Conservation (phyloP, 2,113 vertebrate species). For the Hylia prasina region DNA sequence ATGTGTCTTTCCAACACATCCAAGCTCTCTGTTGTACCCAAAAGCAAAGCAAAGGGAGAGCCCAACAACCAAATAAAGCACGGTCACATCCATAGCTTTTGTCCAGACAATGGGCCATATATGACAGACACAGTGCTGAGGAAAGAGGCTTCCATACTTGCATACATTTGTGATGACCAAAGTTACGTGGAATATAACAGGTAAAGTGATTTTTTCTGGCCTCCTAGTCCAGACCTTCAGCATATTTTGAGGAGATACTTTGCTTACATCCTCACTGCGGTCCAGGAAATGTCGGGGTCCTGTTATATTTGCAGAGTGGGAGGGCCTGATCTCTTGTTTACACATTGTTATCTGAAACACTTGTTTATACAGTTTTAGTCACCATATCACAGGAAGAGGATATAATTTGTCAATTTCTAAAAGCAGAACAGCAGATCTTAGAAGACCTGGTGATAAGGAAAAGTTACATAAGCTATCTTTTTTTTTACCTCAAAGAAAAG, state of each 20-base stretch:
- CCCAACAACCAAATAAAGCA: neutral
- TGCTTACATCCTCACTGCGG: neutral
- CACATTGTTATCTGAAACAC: neutral
- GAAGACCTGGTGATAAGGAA: neutral
- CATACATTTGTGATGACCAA: neutral
- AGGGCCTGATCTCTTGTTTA: neutral
- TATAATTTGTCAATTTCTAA: slow-evolving; percentile 31
- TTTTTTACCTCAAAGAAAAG: neutral
- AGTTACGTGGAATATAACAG: neutral
- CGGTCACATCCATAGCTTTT: neutral
- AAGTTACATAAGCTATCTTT: neutral
- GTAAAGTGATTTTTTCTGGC: neutral
- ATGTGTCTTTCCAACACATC: neutral
- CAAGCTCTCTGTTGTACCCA: neutral
- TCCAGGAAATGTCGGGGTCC: neutral
- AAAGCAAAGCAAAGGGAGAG: neutral
- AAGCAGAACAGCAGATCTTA: neutral
- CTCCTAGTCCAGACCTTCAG: neutral
- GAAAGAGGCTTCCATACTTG: neutral
- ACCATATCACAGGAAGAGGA: slow-evolving; percentile 28
- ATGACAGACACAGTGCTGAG: neutral
- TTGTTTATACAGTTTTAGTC: slow-evolving; percentile 29
- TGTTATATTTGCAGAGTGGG: neutral
- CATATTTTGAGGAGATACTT: neutral
- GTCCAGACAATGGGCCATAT: neutral